A percentile compares a stretch with the other conserved stretches of the same genome.
These are phyloP conservation scores for Oncopodura yosiiana DNA, from an alignment of 1,140 invertebrate species.

Conservation along the genomic window DNA sequence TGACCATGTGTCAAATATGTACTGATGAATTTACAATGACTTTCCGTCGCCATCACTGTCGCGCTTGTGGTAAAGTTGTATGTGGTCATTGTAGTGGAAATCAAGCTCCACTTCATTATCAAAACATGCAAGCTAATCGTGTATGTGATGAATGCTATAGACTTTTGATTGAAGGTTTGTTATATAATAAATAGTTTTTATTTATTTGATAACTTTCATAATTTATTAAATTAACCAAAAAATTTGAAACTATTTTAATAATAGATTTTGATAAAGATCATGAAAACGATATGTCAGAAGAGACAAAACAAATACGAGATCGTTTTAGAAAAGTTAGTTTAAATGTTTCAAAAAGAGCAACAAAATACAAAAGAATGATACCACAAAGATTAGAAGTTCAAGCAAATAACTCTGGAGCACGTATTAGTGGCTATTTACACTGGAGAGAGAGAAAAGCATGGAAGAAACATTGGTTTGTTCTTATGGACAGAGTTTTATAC, in stretches of 20 bases:
- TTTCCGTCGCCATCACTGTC: conserved; percentile 62
- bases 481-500: conserved; percentile 56
- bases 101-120: conserved; percentile 55
- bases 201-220: neutral
- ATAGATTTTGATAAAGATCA: conserved; percentile 31
- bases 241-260: conserved; percentile 5
- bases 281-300: conserved; percentile 1
- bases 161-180: conserved; percentile 42
- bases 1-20: conserved; percentile 65
- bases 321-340: conserved; percentile 28
- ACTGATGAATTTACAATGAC: conserved; percentile 59
- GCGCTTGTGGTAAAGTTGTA: conserved; percentile 64
- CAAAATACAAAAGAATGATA: conserved; percentile 20
- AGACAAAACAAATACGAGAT: conserved; percentile 11
- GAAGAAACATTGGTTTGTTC: conserved; percentile 53
- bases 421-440: conserved; percentile 51
- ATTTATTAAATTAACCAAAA: neutral
- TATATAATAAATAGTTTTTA: neutral
- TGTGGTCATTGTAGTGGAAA: conserved; percentile 60
- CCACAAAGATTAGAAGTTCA: conserved; percentile 38
- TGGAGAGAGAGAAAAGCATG: conserved; percentile 42
- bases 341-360: conserved; percentile 16
- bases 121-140: conserved; percentile 46
- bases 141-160: conserved; percentile 53
- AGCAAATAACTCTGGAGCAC: conserved; percentile 48